These are phyloP conservation scores for Talpa occidentalis DNA, from an alignment of 2,113 vertebrate genomes.

Conservation along the genomic window DNA sequence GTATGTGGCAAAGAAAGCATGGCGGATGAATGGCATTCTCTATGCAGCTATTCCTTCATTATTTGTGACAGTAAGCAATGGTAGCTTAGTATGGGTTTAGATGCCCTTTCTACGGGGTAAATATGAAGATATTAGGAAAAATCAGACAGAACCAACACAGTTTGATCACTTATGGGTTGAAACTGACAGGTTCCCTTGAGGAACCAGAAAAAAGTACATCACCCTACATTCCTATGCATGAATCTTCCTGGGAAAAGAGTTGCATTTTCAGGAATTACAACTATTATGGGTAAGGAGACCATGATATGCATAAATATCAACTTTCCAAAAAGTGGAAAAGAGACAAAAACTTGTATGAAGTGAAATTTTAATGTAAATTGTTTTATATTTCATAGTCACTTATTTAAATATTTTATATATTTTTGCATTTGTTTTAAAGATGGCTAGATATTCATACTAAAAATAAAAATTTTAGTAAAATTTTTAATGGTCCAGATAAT, in stretches of 20 bases:
- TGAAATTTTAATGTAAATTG: neutral
- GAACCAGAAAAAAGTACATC: neutral
- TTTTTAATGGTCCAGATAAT: neutral
- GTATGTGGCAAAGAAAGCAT: neutral
- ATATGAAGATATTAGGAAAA: neutral
- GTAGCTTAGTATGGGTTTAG: neutral
- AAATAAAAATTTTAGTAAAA: neutral
- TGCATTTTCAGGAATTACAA: neutral
- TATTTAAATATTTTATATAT: neutral
- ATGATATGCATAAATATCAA: neutral
- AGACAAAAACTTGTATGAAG: neutral
- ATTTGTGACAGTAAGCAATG: neutral
- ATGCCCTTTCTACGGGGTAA: neutral
- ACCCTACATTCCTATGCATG: fast-evolving
- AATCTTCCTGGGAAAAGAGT: neutral
- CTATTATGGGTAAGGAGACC: neutral
- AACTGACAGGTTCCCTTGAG: neutral
- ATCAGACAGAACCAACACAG: neutral
- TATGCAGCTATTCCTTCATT: neutral
- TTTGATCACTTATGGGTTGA: neutral
- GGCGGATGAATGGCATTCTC: neutral
- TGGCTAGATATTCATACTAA: no score
- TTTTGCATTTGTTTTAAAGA: neutral
- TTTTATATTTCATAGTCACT: neutral
- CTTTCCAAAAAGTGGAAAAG: neutral